Evolutionary conservation across 2,888 invertebrate genomes (phyloP).

Genomic region (Lasius fuliginosus): DNA sequence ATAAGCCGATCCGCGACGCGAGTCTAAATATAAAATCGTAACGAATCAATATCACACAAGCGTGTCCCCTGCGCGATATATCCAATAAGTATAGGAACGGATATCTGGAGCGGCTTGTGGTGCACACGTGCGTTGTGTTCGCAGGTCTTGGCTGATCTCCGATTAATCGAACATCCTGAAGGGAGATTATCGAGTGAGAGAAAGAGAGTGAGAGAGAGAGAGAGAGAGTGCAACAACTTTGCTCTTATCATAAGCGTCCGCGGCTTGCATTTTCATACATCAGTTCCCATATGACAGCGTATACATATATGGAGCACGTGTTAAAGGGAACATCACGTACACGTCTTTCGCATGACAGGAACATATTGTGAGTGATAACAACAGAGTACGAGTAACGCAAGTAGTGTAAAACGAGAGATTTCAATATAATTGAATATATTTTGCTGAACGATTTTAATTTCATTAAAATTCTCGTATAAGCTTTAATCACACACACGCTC

Average conservation of each 20-base stretch:
- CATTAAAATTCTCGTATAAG: not conserved
- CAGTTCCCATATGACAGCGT: not conserved
- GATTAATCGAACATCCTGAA: not conserved
- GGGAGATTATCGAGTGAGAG: not conserved
- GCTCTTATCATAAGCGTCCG: constrained; percentile 4
- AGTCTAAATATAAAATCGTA: constrained; percentile 71
- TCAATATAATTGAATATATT: constrained; percentile 1
- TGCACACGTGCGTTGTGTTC: not conserved
- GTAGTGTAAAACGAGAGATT: not conserved
- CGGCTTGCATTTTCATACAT: constrained; percentile 1
- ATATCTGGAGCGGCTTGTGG: constrained; percentile 27
- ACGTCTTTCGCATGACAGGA: not conserved
- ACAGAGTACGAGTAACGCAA: not conserved
- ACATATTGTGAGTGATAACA: not conserved
- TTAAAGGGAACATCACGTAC: constrained; percentile 3
- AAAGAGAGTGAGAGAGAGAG: not conserved
- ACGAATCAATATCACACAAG: constrained; percentile 64
- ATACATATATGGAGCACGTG: not conserved
- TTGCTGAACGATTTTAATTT: not conserved
- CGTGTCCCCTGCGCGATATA: constrained; percentile 14
- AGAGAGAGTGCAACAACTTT: not conserved
- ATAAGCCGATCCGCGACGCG: constrained; percentile 37
- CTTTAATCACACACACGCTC: not conserved
- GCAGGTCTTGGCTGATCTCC: not conserved
- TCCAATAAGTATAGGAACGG: constrained; percentile 31